Base-by-base conservation (phyloP, 64 coral and sea anemone genomes). In the Dendronephthya gigantea region DNA sequence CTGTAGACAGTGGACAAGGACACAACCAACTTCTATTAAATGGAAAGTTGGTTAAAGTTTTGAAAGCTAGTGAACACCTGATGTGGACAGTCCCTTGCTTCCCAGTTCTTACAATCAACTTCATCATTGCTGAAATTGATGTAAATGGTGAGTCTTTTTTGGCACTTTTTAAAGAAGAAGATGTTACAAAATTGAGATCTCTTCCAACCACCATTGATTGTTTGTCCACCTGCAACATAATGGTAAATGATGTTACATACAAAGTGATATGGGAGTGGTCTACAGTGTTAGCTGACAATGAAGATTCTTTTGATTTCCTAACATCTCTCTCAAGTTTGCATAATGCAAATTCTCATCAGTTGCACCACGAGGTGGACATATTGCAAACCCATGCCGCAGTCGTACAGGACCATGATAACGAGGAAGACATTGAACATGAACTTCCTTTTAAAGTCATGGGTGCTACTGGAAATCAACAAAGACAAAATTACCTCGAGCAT, bases 381-480 rank as follows among this genome's bases (percentile, higher is more conserved):
- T 52, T 1, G 13, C 19, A 35, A 12, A 27, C 0, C 68, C 22
- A 74, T 27, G 22, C 68, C 68, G 12, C 68, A n/a, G n/a, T n/a
- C n/a, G n/a, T n/a, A n/a, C n/a, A n/a, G n/a, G n/a, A n/a, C n/a
- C n/a, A n/a, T n/a, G n/a, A n/a, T 74, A 30, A 1, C 30, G 25
- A 28, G 11, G 68, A 74, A 19, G 30, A 74, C 13, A 74, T 11
- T 19, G 25, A 13, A 19, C 68, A 74, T 74, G 68, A 74, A 28
- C 32, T 74, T 11, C 68, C 68, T 30, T 74, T 74, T 28, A 74
- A 74, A 74, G 68, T 74, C 68, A 74, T 74, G 68, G 68, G 68
- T 28, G 68, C 30, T 27, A 74, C 68, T 74, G 14, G 25, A 10
- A 19, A 17, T 19, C 11, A 11, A 13, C 13, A 1, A 0, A 74